Base-by-base conservation (phyloP, 2,797 vertebrate species). In the Menidia menidia region DNA sequence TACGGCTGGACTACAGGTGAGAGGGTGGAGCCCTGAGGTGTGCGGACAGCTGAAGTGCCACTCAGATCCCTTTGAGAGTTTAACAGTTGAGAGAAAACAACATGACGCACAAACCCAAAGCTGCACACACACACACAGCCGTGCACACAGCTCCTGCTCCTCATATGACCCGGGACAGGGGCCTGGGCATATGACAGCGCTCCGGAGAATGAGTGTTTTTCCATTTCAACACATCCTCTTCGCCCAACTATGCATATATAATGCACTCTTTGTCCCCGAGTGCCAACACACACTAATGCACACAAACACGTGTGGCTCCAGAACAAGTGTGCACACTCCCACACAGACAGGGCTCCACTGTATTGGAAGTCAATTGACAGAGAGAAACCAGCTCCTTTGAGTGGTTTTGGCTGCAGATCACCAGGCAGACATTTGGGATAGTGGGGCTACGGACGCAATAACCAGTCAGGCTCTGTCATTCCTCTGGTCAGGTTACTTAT, bases 241-340 rank as follows among this genome's bases (percentile, higher is more conserved):
- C 75, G 76, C 64, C 69, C 68, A 54, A 67, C 72, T 2, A 80
- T 41, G 70, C 68, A 48, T 51, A 43, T 51, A 94, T 84, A 94
- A 93, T 88, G 86, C 82, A 51, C 19, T 63, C 90, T 91, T 94
- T 94, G 93, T 94, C 74, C 56, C n/a, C 0, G 4, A 60, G 54
- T 35, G 31, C 68, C 59, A 58, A 67, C 66, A 74, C 68, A 75
- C 78, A 19, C 65, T 39, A 54, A 60, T 33, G 44, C 64, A 39
- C 65, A 77, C 78, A 78, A 11, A 80, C 76, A 77, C 78, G 77
- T 18, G 60, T 57, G 72, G 72, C 60, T 75, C 63, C 66, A 81
- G 53, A 73, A 69, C 84, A 72, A 80, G 62, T 51, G 67, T 4
- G 47, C 58, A 62, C 58, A 60, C 68, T 80, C 68, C 53, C 81